Conservation (phyloP, 1,140 invertebrate genomes). For the Nymphalis io region DNA sequence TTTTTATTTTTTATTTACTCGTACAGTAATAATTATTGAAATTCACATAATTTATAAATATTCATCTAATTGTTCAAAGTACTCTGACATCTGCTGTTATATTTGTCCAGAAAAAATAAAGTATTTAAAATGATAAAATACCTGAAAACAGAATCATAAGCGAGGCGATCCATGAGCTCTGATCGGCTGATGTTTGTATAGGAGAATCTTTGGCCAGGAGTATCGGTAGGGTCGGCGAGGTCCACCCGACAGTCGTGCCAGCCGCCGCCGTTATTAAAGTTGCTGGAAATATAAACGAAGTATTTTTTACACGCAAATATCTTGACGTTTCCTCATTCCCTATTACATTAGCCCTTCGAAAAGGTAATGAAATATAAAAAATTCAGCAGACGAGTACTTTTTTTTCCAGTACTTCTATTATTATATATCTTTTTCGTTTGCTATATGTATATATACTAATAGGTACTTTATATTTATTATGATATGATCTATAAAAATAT, state of each 20-base stretch:
- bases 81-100: too few species aligned
- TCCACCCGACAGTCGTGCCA: constrained; percentile 81
- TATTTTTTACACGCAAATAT: constrained; percentile 20
- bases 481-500: too few species aligned
- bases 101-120: not conserved
- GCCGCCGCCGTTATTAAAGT: constrained; percentile 79
- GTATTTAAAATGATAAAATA: constrained; percentile 29
- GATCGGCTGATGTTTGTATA: constrained; percentile 80
- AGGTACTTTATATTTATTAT: too few species aligned
- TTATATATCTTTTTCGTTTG: too few species aligned
- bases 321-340: not conserved
- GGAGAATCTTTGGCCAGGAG: constrained; percentile 71
- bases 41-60: too few species aligned
- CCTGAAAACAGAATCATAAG: constrained; percentile 80
- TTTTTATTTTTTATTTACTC: too few species aligned
- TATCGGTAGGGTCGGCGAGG: constrained; percentile 82
- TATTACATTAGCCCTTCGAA: not conserved
- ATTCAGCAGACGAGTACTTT: not conserved
- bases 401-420: not conserved
- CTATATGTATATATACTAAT: not conserved
- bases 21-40: too few species aligned
- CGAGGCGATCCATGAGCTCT: constrained; percentile 85
- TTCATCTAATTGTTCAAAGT: too few species aligned
- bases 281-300: constrained; percentile 57
- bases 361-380: constrained; percentile 24